Percentiles rank a stretch among this genome's conserved stretches.
Conservation (phyloP, 2,888 invertebrate species). For the Catocala fraxini region DNA sequence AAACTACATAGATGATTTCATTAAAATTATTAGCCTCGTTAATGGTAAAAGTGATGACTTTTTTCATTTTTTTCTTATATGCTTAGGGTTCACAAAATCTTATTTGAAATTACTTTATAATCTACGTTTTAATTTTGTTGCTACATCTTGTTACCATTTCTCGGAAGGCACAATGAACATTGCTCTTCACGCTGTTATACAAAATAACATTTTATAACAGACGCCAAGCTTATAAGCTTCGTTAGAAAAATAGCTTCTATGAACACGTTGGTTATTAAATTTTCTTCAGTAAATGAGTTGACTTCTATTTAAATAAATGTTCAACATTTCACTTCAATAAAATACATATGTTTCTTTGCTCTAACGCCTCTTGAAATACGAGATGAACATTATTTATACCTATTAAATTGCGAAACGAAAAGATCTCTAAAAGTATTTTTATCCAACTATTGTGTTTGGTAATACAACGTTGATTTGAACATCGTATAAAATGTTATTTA, state of each 20-base stretch:
- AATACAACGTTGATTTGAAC: too few relatives aligned
- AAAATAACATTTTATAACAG: not conserved
- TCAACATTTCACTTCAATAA: not conserved
- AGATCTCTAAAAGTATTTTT: not conserved
- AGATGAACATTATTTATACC: not conserved
- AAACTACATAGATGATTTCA: too few relatives aligned
- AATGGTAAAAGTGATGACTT: too few relatives aligned
- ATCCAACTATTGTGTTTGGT: too few relatives aligned
- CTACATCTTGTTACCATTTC: too few relatives aligned
- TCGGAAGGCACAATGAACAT: not conserved
- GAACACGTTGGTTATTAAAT: not conserved
- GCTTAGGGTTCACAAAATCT: too few relatives aligned
- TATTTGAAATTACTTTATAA: too few relatives aligned
- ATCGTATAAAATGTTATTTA: too few relatives aligned
- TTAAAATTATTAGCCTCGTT: too few relatives aligned
- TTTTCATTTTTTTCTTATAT: too few relatives aligned
- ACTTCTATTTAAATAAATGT: conserved; percentile 1
- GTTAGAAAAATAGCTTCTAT: not conserved
- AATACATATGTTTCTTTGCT: not conserved
- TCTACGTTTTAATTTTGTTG: too few relatives aligned
- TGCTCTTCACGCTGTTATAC: not conserved
- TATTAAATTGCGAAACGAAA: not conserved
- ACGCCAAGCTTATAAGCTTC: not conserved
- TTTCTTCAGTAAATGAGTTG: not conserved
- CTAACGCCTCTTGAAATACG: not conserved